phyloP scores from a whole-genome alignment of 2,888 invertebrate species.

The Nemoura dubitans region DNA sequence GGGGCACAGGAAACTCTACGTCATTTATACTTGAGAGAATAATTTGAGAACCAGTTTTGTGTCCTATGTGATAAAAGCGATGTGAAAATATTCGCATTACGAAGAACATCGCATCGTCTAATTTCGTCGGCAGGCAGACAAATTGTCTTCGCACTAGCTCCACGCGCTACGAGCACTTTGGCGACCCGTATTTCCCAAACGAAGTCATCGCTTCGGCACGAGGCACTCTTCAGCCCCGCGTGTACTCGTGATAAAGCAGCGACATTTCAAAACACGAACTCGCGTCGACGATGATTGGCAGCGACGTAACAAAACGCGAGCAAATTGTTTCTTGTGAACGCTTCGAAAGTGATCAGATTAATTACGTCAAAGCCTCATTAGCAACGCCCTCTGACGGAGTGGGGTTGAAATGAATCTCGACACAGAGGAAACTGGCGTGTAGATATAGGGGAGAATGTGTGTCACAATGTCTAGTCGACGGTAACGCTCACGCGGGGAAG shows the following conservation, averaged over 20 bases:
- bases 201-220: background rate
- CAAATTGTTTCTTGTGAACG: background rate
- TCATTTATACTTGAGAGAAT: too few relatives aligned
- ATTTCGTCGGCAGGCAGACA: background rate
- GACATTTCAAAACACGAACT: background rate
- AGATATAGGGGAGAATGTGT: background rate
- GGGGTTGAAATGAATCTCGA: background rate
- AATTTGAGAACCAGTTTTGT: too few relatives aligned
- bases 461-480: background rate
- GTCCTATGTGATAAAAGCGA: background rate
- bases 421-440: background rate
- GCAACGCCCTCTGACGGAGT: background rate
- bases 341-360: slow-evolving; percentile 3
- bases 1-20: too few relatives aligned
- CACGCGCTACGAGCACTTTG: background rate
- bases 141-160: background rate
- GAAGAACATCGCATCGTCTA: background rate
- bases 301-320: background rate
- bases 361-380: background rate
- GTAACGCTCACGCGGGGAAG: background rate
- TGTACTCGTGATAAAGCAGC: background rate
- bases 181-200: background rate
- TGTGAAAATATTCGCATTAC: background rate
- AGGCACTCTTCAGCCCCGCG: background rate
- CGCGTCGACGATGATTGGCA: background rate